Evolutionary conservation across 2,113 vertebrate genomes (phyloP).

Genomic region (Pelecanoides urinatrix): DNA sequence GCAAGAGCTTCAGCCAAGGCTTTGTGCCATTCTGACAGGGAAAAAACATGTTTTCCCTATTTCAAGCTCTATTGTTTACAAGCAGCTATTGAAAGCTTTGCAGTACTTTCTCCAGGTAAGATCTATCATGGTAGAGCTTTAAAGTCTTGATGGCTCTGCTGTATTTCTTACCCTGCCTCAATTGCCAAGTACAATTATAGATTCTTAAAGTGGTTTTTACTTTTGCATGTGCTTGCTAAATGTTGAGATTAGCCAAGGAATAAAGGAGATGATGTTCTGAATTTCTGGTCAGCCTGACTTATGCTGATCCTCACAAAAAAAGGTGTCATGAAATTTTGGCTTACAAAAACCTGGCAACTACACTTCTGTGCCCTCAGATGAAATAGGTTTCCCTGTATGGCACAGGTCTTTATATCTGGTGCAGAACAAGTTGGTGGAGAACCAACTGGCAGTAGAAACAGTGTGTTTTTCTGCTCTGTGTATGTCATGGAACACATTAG

Average conservation of each 20-base stretch:
- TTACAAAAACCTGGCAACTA: neutral
- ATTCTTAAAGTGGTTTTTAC: slow-evolving; percentile 10
- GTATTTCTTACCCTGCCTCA: neutral
- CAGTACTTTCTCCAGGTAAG: slow-evolving; percentile 48
- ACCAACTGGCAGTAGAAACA: neutral
- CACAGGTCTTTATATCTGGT: neutral
- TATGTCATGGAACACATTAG: neutral
- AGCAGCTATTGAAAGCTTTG: slow-evolving; percentile 63
- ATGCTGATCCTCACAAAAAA: neutral
- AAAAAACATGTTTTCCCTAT: slow-evolving; percentile 64
- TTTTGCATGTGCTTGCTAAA: neutral
- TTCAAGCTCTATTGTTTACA: slow-evolving; percentile 64
- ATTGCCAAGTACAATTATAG: slow-evolving; percentile 38
- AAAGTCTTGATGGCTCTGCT: slow-evolving; percentile 16
- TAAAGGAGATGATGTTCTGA: neutral
- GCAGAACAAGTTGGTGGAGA: neutral
- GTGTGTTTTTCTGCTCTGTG: neutral
- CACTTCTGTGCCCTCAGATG: neutral
- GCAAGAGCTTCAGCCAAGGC: slow-evolving; percentile 67
- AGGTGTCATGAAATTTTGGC: neutral
- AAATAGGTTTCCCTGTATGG: neutral
- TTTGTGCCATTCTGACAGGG: slow-evolving; percentile 56
- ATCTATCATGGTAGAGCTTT: slow-evolving; percentile 38
- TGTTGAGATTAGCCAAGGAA: neutral
- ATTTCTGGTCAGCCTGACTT: neutral